A percentile compares a stretch with the other conserved stretches of the same genome.
These are phyloP conservation scores for Neoseiulus cucumeris DNA, from an alignment of 1,140 invertebrate species.

Conservation along the genomic window DNA sequence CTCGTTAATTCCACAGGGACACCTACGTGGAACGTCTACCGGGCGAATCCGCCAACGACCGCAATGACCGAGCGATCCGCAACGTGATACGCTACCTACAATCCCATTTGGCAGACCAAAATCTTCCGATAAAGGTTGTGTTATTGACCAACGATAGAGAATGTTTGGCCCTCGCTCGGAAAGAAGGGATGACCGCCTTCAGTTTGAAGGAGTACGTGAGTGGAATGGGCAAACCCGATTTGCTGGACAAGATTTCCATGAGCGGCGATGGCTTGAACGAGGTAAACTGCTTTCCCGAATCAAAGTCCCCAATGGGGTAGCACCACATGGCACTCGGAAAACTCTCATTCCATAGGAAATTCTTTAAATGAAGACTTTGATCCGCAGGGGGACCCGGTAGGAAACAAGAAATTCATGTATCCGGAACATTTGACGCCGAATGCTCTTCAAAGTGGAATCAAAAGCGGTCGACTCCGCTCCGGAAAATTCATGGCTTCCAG, in stretches of 20 bases:
- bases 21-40: conserved; percentile 62
- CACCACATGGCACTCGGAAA: too few species aligned
- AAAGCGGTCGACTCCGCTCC: conserved; percentile 52
- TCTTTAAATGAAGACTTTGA: too few species aligned
- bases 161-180: conserved; percentile 47
- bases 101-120: conserved; percentile 26
- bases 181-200: conserved; percentile 43
- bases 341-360: too few species aligned
- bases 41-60: conserved; percentile 64
- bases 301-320: too few species aligned
- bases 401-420: conserved; percentile 31
- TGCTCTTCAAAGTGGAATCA: conserved; percentile 54
- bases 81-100: conserved; percentile 60
- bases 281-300: too few species aligned
- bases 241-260: conserved; percentile 24
- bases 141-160: conserved; percentile 67
- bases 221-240: not conserved
- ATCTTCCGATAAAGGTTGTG: conserved; percentile 36
- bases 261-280: conserved; percentile 31
- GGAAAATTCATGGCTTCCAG: conserved; percentile 50
- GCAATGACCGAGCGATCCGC: conserved; percentile 77
- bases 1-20: too few species aligned
- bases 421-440: conserved; percentile 59
- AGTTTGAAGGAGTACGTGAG: conserved; percentile 35
- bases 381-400: conserved; percentile 27